These are phyloP conservation scores for Eriocheir sinensis DNA, from an alignment of 1,140 invertebrate species.

Conservation along the genomic window DNA sequence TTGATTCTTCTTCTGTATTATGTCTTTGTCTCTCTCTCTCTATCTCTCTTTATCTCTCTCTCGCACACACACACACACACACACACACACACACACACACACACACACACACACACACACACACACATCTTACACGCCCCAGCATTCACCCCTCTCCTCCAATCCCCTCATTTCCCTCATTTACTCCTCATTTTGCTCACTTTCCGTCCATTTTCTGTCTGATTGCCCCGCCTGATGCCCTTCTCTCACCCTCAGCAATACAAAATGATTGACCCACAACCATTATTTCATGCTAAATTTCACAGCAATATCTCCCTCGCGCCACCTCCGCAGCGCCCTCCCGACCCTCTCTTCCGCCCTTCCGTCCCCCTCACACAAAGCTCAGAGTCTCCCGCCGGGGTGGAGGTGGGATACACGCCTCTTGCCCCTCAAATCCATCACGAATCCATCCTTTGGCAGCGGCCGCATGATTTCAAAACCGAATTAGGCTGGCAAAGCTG, in stretches of 20 bases:
- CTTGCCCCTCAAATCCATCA: constrained; percentile 70
- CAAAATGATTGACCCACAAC: constrained; percentile 78
- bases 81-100: constrained; percentile 9
- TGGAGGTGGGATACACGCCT: neutral
- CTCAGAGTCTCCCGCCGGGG: neutral
- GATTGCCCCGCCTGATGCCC: constrained; percentile 76
- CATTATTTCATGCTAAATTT: constrained; percentile 79
- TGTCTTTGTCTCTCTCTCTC: constrained; percentile 31
- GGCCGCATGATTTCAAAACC: constrained; percentile 77
- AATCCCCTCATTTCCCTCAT: constrained; percentile 75
- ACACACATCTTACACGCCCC: too few relatives aligned
- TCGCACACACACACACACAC: neutral
- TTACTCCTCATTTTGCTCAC: constrained; percentile 77
- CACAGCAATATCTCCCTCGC: constrained; percentile 72
- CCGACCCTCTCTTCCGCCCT: neutral
- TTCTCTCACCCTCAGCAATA: constrained; percentile 78
- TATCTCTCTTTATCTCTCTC: constrained; percentile 42
- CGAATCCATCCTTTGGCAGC: constrained; percentile 69
- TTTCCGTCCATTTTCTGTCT: constrained; percentile 77
- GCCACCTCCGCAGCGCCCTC: constrained; percentile 38
- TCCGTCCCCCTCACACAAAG: neutral
- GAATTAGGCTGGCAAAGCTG: constrained; percentile 76
- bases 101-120: neutral
- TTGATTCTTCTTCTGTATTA: neutral
- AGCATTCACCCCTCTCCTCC: constrained; percentile 46